These are phyloP conservation scores for Philonicus albiceps DNA, from an alignment of 2,888 invertebrate genomes.

Conservation along the genomic window DNA sequence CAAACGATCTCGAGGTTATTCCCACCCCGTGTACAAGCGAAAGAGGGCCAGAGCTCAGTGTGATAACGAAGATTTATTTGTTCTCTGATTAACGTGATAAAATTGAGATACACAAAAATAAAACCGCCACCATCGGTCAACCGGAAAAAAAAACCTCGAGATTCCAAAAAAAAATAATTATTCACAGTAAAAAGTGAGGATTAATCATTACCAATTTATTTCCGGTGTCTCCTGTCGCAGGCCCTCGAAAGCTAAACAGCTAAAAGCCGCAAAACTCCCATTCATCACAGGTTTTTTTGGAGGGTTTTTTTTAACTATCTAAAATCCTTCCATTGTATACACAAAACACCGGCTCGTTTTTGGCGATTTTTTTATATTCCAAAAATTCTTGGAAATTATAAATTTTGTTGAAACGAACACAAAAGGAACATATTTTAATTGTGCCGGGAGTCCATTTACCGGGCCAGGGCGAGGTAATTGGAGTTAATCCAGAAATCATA, in stretches of 20 bases:
- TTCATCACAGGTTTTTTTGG: neutral
- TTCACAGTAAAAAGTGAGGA: neutral
- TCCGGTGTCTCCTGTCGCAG: neutral
- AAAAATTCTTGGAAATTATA: neutral
- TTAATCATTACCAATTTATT: neutral
- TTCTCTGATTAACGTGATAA: neutral
- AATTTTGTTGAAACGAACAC: neutral
- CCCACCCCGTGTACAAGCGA: neutral
- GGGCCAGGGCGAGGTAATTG: neutral
- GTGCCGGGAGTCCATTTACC: neutral
- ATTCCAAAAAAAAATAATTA: neutral
- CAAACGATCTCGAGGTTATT: neutral
- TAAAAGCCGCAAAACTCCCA: neutral
- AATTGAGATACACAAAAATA: neutral
- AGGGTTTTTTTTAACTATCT: neutral
- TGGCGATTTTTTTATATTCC: neutral
- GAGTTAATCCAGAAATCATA: neutral
- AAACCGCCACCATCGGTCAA: neutral
- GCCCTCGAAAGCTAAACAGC: neutral
- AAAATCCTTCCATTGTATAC: neutral
- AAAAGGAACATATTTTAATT: constrained; percentile 14
- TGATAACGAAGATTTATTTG: neutral
- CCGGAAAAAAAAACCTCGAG: neutral
- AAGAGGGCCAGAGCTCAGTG: neutral
- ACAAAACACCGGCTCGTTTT: neutral